A percentile compares a stretch with the other conserved stretches of the same genome.
Conservation (phyloP, 2,113 vertebrate species). For the Mastomys coucha region DNA sequence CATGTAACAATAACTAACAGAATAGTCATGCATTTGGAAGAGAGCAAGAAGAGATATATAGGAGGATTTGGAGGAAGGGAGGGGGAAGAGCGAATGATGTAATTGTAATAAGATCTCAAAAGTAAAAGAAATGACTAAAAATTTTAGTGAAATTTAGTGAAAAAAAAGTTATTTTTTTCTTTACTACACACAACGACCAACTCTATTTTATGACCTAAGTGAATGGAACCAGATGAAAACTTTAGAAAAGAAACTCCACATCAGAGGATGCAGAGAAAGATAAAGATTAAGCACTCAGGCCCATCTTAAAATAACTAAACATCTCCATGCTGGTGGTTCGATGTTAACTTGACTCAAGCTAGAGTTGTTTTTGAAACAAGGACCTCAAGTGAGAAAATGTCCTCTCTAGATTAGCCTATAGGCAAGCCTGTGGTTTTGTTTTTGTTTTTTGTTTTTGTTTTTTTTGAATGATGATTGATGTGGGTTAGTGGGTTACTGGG, state of each 20-base stretch:
- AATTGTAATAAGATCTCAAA: not conserved
- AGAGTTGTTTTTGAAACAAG: not conserved
- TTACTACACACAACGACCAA: not conserved
- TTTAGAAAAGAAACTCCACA: conserved; percentile 59
- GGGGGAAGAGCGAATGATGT: not conserved
- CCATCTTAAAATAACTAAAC: conserved; percentile 77
- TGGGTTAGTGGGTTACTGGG: not conserved
- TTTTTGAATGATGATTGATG: not conserved
- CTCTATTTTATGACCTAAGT: not conserved
- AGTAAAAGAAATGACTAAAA: not conserved
- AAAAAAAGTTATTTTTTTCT: not conserved
- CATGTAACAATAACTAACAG: not conserved
- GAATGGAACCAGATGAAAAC: not conserved
- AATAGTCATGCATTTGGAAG: not conserved
- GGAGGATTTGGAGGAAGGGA: not conserved
- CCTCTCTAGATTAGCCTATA: not conserved
- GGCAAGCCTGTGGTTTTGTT: not conserved
- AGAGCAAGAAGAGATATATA: not conserved
- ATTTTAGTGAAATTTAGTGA: not conserved
- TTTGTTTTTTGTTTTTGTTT: too few relatives aligned
- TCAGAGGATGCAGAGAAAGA: conserved; percentile 79
- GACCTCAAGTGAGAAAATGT: not conserved
- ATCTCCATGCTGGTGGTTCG: conserved; percentile 35
- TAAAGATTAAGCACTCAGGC: conserved; percentile 72
- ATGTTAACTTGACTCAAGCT: not conserved